These are phyloP conservation scores for Chlamydotis undulata DNA, from an alignment of 2,113 vertebrate species.

Conservation along the genomic window DNA sequence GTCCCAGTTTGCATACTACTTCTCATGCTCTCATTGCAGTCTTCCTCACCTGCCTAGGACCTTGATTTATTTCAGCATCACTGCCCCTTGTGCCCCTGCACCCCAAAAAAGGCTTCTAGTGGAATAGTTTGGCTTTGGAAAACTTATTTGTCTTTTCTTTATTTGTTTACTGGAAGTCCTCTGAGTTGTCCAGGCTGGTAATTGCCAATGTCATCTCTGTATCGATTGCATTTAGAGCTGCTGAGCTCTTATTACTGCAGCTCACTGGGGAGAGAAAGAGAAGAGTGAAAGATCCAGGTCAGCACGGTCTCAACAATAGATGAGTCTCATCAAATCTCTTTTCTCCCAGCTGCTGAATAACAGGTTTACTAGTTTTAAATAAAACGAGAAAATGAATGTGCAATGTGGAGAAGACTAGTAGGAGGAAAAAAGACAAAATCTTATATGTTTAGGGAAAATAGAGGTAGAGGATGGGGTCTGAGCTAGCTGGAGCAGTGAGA, in stretches of 20 bases:
- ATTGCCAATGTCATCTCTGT: slow-evolving; percentile 67
- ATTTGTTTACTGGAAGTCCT: slow-evolving; percentile 70
- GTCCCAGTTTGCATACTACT: not conserved
- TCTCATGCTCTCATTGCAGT: not conserved
- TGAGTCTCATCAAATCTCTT: slow-evolving; percentile 67
- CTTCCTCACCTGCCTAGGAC: not conserved
- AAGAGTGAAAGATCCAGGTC: slow-evolving; percentile 63
- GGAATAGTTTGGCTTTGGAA: slow-evolving; percentile 29
- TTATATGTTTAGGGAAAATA: not conserved
- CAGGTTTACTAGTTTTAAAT: slow-evolving; percentile 51
- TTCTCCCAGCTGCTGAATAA: slow-evolving; percentile 68
- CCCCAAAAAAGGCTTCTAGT: not conserved
- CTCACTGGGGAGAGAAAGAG: slow-evolving; percentile 54
- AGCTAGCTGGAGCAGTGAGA: not conserved
- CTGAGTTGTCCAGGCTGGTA: slow-evolving; percentile 66
- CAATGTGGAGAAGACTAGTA: not conserved
- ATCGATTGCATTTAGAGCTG: slow-evolving; percentile 76
- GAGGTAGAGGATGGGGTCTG: not conserved
- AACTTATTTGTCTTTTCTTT: slow-evolving; percentile 43
- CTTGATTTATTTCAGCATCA: not conserved
- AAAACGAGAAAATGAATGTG: slow-evolving; percentile 40
- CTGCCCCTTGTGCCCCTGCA: not conserved
- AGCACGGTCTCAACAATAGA: slow-evolving; percentile 38
- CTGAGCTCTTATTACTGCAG: slow-evolving; percentile 72
- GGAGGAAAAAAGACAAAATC: not conserved